Conservation (phyloP, 2,888 invertebrate species). For the Drosophila kanekoi region DNA sequence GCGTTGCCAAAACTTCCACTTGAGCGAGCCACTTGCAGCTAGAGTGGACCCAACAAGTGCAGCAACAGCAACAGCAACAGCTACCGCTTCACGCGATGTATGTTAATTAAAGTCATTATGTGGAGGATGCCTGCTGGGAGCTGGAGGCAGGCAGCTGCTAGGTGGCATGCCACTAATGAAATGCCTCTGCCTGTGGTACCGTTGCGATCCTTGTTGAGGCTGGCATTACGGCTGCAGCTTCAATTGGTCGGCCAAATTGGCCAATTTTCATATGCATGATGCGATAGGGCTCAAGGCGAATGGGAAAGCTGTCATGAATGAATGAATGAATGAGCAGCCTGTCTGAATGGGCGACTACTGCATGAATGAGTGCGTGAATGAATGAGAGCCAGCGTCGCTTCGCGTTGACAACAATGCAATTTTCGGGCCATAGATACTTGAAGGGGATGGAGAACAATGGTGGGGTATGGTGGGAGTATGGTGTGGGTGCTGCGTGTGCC, state of each 20-base stretch:
- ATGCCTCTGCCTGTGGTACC: slow-evolving; percentile 13
- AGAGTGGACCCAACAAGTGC: slow-evolving; percentile 15
- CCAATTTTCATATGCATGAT: slow-evolving; percentile 68
- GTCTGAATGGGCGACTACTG: slow-evolving; percentile 5
- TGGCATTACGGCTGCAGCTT: slow-evolving; percentile 14
- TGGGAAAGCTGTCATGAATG: slow-evolving; percentile 5
- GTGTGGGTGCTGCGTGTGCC: slow-evolving; percentile 16
- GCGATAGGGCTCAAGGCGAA: slow-evolving; percentile 33
- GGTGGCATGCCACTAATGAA: slow-evolving; percentile 33
- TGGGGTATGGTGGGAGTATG: not conserved
- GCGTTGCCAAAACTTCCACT: slow-evolving; percentile 49
- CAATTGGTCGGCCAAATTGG: slow-evolving; percentile 59
- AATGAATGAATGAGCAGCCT: slow-evolving; percentile 1
- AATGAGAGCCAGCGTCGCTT: slow-evolving; percentile 18
- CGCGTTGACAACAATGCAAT: slow-evolving; percentile 65
- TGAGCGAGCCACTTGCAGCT: slow-evolving; percentile 43
- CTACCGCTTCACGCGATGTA: slow-evolving; percentile 37
- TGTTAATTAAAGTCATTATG: slow-evolving; percentile 75
- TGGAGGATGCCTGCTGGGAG: slow-evolving; percentile 39
- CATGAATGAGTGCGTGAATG: slow-evolving; percentile 8
- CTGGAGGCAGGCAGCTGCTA: not conserved
- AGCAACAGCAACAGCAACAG: slow-evolving; percentile 5
- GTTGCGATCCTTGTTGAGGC: slow-evolving; percentile 9
- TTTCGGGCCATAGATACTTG: slow-evolving; percentile 22
- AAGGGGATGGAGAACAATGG: not conserved